These are phyloP conservation scores for Petrocephalus microphthalmus DNA, from an alignment of 2,113 vertebrate species.

Conservation along the genomic window DNA sequence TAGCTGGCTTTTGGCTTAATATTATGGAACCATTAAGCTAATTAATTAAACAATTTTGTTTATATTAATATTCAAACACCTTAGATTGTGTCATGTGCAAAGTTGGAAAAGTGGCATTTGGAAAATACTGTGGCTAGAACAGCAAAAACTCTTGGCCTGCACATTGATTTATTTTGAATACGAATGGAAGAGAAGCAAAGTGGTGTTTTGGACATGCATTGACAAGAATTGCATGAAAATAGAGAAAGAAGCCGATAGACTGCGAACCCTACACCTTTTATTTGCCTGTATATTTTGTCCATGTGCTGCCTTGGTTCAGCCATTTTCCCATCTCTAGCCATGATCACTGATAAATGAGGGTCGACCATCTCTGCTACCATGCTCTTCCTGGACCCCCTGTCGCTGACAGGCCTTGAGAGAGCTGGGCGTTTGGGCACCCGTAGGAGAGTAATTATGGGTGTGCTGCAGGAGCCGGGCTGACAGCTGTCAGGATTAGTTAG, in stretches of 20 bases:
- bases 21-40: no score
- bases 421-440: background rate
- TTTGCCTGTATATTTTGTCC: background rate
- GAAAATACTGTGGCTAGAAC: no score
- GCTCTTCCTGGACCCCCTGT: background rate
- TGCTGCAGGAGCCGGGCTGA: conserved; percentile 32
- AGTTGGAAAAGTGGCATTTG: no score
- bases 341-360: background rate
- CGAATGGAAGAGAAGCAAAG: no score
- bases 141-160: no score
- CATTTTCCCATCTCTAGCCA: background rate
- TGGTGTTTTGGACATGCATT: background rate
- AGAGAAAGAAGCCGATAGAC: background rate
- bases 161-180: no score
- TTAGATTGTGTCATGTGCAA: no score
- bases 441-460: conserved; percentile 31
- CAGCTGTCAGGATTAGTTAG: conserved; percentile 37
- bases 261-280: background rate
- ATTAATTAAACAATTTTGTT: no score
- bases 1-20: no score
- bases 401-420: background rate
- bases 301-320: background rate
- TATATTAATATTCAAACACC: no score
- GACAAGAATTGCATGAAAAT: background rate
- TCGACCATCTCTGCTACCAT: background rate